phyloP scores from a whole-genome alignment of 1,140 invertebrate genomes.

The Fopius arisanus region DNA sequence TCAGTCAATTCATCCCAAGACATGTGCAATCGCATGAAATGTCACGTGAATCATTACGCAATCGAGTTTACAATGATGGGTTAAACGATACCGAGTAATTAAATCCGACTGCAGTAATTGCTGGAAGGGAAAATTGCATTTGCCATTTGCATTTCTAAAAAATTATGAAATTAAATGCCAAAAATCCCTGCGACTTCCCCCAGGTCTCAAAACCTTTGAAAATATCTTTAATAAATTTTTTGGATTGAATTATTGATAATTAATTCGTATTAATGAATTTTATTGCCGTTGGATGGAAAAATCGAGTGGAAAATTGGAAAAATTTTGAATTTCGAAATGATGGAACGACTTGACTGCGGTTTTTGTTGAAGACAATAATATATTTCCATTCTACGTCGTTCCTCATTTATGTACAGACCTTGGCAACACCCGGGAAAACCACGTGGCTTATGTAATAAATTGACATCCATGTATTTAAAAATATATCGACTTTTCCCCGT shows the following conservation, averaged over 20 bases:
- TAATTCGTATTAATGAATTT: too few relatives aligned
- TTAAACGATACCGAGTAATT: neutral
- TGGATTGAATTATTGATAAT: too few relatives aligned
- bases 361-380: neutral
- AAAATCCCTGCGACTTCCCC: too few relatives aligned
- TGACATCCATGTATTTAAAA: neutral
- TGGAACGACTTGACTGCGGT: neutral
- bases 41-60: neutral
- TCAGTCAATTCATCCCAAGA: neutral
- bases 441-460: slow-evolving; percentile 4
- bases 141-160: too few relatives aligned
- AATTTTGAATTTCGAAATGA: neutral
- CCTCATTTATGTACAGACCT: neutral
- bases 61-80: neutral
- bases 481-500: neutral
- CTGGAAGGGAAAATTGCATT: neutral
- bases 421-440: neutral
- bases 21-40: neutral
- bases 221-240: too few relatives aligned
- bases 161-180: too few relatives aligned
- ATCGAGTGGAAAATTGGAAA: too few relatives aligned
- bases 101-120: too few relatives aligned
- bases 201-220: too few relatives aligned
- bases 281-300: too few relatives aligned
- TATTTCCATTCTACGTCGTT: neutral